These are phyloP conservation scores for Psittacara wagleri DNA, from an alignment of 2,113 vertebrate species.

Conservation along the genomic window DNA sequence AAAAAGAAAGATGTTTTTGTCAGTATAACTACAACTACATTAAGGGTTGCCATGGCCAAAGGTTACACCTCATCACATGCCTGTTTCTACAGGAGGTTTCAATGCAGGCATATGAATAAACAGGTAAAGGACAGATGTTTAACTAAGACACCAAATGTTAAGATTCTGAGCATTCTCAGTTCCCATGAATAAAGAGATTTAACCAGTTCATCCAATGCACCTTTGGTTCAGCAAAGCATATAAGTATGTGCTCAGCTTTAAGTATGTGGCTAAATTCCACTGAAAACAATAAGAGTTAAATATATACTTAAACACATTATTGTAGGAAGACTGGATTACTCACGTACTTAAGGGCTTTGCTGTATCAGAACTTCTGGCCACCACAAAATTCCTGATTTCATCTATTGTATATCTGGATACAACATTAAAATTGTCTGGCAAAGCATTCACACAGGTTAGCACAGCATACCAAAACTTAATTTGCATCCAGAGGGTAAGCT, in stretches of 20 bases:
- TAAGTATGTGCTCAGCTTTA: background rate
- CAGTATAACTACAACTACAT: background rate
- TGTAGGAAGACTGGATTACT: background rate
- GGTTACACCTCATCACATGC: background rate
- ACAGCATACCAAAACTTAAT: background rate
- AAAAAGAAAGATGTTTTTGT: fast-evolving
- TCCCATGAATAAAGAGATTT: background rate
- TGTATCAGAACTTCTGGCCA: background rate
- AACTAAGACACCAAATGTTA: background rate
- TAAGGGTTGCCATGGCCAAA: background rate
- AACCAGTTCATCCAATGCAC: background rate
- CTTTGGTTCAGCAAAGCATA: background rate
- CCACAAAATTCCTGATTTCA: background rate
- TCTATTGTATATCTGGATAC: background rate
- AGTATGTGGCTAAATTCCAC: background rate
- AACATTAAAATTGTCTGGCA: background rate
- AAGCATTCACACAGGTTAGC: background rate
- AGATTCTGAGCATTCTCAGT: background rate
- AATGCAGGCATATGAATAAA: background rate
- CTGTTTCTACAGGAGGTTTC: background rate
- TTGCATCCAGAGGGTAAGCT: background rate
- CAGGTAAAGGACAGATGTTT: background rate
- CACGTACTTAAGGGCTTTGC: background rate
- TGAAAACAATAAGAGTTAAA: background rate
- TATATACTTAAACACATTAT: background rate